Base-by-base conservation (phyloP, 2,113 vertebrate genomes). In the Oophaga pumilio region DNA sequence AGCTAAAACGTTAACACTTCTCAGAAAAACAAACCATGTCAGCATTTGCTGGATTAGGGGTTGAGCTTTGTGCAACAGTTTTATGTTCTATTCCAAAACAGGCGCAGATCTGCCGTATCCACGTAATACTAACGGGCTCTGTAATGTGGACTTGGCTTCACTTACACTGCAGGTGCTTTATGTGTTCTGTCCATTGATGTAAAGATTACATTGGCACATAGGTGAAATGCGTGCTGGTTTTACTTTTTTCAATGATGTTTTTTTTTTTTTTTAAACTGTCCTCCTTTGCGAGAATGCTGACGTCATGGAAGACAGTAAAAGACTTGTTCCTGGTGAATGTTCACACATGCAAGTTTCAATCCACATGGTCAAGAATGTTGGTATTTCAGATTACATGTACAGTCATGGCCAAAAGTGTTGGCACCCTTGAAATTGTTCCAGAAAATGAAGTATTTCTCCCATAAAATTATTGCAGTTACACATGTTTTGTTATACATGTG, bases 21-120 rank as follows among this genome's bases (percentile, higher is more conserved):
- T 71, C 62, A 66, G 57, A 86, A 86, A 78, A 77, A 86, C 84
- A 79, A 66, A 86, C 69, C n/a, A 52, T 69, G 49, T 86, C 60
- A 77, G 73, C 49, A 66, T 56, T 64, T 86, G n/a, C 26, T 77
- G 74, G 74, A 69, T 62, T 8, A 53, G 24, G 24, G 26, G 22
- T n/a, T 52, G 15, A 33, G 50, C 57, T 56, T 24, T 60, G 10
- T 60, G 15, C 77, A 80, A 59, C 8, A 53, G 24, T 52, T 83
- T 82, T 80, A 59, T 60, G 33, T 18, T 66, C 2, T 49, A 52
- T 60, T 68, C 33, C 4, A 33, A 68, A n/a, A 68, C 12, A 26
- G 81, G n/a, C 22, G 20, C 26, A 53, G n/a, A 83, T 53, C 22
- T 17, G 22, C 18, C 15, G 12, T 66, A 43, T 26, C 74, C 62